Conservation (phyloP, 2,113 vertebrate species). For the Tychaedon coryphoeus region DNA sequence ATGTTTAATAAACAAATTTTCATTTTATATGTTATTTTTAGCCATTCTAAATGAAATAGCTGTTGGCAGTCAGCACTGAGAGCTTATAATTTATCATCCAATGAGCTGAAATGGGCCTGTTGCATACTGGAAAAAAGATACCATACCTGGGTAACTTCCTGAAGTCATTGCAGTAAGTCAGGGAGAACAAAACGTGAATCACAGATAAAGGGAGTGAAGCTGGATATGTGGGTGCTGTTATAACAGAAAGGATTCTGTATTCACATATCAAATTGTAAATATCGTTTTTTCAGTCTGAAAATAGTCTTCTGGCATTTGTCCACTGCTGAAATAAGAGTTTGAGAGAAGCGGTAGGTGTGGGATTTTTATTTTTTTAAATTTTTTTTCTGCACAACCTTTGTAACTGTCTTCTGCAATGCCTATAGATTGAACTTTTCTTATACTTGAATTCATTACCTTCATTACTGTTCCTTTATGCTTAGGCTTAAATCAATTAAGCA, state of each 20-base stretch:
- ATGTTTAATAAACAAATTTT: background rate
- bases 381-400: background rate
- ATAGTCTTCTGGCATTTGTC: background rate
- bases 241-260: background rate
- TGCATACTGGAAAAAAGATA: background rate
- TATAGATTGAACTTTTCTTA: background rate
- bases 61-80: background rate
- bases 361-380: background rate
- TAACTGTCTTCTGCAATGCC: background rate
- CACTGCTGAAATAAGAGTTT: background rate
- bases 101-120: background rate
- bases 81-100: background rate
- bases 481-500: background rate
- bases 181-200: background rate
- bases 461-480: background rate
- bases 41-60: background rate
- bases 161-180: background rate
- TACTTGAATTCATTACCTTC: background rate
- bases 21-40: background rate
- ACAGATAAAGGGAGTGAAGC: fast-evolving
- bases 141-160: background rate
- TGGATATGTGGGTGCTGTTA: background rate
- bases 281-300: background rate
- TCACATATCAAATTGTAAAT: background rate
- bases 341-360: background rate